Evolutionary conservation across 2,113 vertebrate genomes (phyloP), one percentile per base, ranked within the genome.

Genomic region (Planiliza haematocheilus): DNA sequence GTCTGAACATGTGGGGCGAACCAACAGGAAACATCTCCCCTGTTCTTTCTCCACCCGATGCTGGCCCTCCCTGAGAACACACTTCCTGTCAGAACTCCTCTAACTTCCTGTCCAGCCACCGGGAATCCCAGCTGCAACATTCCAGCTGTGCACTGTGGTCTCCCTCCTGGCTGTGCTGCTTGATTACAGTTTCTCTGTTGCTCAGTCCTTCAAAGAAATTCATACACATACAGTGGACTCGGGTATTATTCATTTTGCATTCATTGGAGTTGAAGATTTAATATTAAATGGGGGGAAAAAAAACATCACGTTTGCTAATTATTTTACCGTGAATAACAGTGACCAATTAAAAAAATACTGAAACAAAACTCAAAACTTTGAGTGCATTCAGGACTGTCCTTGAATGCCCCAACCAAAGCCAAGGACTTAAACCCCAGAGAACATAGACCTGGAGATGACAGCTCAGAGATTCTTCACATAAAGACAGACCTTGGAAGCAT

Each of bases 101-200:
- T 70, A 70, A 88, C 92, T 92, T 94, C 93, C 93, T 92, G 86
- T 92, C 69, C 87, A 88, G 85, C 83, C 86, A 92, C 84, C 55
- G 85, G 90, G 87, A 91, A 89, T 91, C 88, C 91, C 90, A 91
- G 88, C 85, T 90, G 90, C 89, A 91, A 91, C 89, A 89, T 89
- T 92, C 90, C 90, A 91, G 84, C 85, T 85, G 88, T 88, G 77
- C 74, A 46, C 63, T 55, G 5, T 3, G 51, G 53, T 45, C 81
- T 51, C 65, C 51, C 70, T 67, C 60, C 56, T 82, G 36, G 75
- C 71, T 45, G 20, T 10, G 37, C 17, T 59, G 45, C 55, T 73
- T 51, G 16, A 74, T 70, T 41, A 45, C 58, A 17, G 37, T 67
- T 38, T 72, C 74, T 52, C 68, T 68, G 50, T 45, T 48, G 24